Conservation (phyloP, 1,140 invertebrate genomes). For the Zaprionus gabonicus region DNA sequence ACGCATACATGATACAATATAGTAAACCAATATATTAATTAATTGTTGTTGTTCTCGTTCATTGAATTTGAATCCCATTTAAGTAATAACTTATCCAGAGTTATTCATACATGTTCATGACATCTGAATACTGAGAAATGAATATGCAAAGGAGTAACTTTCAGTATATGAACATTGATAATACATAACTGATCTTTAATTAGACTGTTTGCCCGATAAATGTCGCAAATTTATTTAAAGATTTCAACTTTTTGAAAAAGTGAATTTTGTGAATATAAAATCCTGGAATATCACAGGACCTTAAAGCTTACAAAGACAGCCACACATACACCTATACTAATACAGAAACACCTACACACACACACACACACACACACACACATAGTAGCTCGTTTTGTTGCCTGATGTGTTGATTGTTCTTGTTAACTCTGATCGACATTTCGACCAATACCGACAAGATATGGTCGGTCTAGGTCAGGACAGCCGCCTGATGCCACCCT, state of each 20-base stretch:
- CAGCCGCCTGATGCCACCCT: background rate
- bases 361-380: background rate
- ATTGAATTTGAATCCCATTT: conserved; percentile 49
- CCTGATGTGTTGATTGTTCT: conserved; percentile 58
- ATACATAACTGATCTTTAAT: too few species aligned
- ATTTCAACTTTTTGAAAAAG: too few species aligned
- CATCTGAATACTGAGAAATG: background rate
- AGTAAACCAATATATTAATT: conserved; percentile 33
- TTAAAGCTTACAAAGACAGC: background rate
- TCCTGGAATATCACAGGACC: too few species aligned
- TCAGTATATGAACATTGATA: too few species aligned
- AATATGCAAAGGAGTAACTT: too few species aligned
- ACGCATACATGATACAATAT: conserved; percentile 34
- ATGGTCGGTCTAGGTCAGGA: conserved; percentile 1
- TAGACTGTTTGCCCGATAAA: too few species aligned
- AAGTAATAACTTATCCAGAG: conserved; percentile 43
- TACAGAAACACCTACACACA: background rate
- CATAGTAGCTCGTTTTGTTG: conserved; percentile 43
- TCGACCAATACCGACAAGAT: background rate
- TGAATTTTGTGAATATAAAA: too few species aligned
- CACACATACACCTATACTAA: background rate
- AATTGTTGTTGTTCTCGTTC: conserved; percentile 63
- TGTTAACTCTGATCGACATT: conserved; percentile 53
- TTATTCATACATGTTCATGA: conserved; percentile 17
- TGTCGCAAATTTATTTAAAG: too few species aligned